Evolutionary conservation across 2,797 vertebrate genomes (phyloP).

Genomic region (Amblyraja radiata): DNA sequence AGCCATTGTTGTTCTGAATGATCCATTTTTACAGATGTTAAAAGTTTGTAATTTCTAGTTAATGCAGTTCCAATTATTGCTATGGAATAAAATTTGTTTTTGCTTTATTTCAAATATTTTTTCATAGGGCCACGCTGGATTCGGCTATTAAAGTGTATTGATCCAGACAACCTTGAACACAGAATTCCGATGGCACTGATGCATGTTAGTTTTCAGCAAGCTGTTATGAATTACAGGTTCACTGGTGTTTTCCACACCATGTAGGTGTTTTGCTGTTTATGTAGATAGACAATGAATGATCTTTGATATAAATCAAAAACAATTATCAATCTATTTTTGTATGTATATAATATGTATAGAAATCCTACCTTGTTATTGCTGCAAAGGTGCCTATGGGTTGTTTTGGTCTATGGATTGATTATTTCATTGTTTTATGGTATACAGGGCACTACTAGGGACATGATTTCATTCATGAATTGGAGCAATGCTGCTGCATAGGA

Average conservation of each 20-base stretch:
- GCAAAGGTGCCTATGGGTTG: neutral
- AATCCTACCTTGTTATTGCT: neutral
- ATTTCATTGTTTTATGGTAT: neutral
- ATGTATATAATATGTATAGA: neutral
- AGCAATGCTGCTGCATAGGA: neutral
- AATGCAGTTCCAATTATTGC: neutral
- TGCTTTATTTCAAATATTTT: constrained; percentile 8
- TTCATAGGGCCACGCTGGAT: constrained; percentile 17
- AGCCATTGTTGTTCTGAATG: too few species aligned
- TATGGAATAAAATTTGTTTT: neutral
- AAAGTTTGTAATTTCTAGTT: neutral
- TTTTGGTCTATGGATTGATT: neutral
- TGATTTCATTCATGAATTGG: neutral
- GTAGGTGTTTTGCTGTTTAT: neutral
- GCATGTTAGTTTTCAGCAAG: neutral
- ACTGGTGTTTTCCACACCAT: neutral
- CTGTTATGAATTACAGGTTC: neutral
- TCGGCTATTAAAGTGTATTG: neutral
- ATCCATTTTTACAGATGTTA: neutral
- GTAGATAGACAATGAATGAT: neutral
- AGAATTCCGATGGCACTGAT: neutral
- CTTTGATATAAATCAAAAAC: neutral
- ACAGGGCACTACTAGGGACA: neutral
- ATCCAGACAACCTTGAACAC: too few species aligned
- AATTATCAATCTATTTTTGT: constrained; percentile 9